A percentile compares a stretch with the other conserved stretches of the same genome.
phyloP scores from a whole-genome alignment of 2,113 vertebrate genomes.

The Actenoides hombroni region DNA sequence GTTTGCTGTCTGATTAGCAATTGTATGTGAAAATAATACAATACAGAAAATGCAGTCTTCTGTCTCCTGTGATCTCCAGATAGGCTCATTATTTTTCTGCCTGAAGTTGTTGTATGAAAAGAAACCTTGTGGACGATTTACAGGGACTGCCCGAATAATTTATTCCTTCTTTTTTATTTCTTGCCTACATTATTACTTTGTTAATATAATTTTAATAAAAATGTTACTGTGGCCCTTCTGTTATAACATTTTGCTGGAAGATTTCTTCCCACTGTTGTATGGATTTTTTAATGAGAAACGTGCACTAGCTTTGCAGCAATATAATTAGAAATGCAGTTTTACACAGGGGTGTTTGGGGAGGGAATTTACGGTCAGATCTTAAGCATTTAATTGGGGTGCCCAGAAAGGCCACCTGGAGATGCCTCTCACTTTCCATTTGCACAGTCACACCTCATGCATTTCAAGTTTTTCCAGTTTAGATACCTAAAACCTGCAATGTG shows the following conservation, averaged over 20 bases:
- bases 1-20: not conserved
- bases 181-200: not conserved
- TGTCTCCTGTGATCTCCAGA: not conserved
- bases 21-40: not conserved
- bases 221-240: not conserved
- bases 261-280: not conserved
- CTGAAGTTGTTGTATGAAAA: not conserved
- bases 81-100: not conserved
- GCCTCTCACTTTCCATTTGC: not conserved
- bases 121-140: not conserved
- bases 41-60: not conserved
- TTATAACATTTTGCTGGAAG: not conserved
- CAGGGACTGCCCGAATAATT: not conserved
- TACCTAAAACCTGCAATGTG: not conserved
- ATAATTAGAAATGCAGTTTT: not conserved
- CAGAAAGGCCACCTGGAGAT: not conserved
- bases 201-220: slow-evolving; percentile 1
- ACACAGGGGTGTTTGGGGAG: not conserved
- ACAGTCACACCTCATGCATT: not conserved
- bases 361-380: not conserved
- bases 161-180: not conserved
- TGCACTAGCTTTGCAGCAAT: not conserved
- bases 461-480: not conserved
- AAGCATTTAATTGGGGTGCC: not conserved
- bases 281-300: not conserved